Base-by-base conservation (phyloP, 2,113 vertebrate genomes). In the Rhinogobius similis region DNA sequence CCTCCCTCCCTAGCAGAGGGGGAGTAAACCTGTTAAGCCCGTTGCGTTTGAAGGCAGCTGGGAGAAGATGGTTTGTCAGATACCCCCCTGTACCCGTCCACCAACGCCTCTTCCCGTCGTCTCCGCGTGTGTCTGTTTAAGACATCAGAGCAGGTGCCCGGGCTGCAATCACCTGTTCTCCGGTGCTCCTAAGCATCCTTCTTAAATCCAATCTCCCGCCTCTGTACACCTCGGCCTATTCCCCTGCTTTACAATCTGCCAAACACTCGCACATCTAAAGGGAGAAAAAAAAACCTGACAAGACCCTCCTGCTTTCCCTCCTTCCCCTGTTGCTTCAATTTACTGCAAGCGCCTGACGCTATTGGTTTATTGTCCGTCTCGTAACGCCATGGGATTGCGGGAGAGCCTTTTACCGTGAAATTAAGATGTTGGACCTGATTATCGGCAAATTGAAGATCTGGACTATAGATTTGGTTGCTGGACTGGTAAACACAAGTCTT, bases 21-120 rank as follows among this genome's bases (percentile, higher is more conserved):
- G 52, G 23, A 52, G 73, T 59, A 76, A 70, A 82, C 69, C 55
- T 75, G 62, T 61, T 74, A 72, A 61, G 69, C 29, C 67, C 59
- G 18, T 56, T 29, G 62, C 44, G 70, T 44, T 55, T 62, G 69
- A 70, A 73, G 62, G 61, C 66, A 69, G 46, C 65, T 38, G 62
- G 62, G 65, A 69, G 69, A 76, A 61, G 67, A 74, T 70, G 32
- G 38, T 76, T 78, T 78, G 73, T 78, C 62, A 81, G 73, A 82
- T 82, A 71, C 76, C 74, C 78, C 72, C 67, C 53, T 68, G 52
- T 59, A 64, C 67, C 72, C 23, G 3, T 10, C 12, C 1, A 72
- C 66, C 68, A 77, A 67, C 78, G 72, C 64, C 53, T 27, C 48
- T 44, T 73, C 72, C 72, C 62, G 67, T 56, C 76, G 56, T 70